phyloP scores from a whole-genome alignment of 37 sponge, comb jelly and placozoan species.

The Aphrocallistes beatrix region DNA sequence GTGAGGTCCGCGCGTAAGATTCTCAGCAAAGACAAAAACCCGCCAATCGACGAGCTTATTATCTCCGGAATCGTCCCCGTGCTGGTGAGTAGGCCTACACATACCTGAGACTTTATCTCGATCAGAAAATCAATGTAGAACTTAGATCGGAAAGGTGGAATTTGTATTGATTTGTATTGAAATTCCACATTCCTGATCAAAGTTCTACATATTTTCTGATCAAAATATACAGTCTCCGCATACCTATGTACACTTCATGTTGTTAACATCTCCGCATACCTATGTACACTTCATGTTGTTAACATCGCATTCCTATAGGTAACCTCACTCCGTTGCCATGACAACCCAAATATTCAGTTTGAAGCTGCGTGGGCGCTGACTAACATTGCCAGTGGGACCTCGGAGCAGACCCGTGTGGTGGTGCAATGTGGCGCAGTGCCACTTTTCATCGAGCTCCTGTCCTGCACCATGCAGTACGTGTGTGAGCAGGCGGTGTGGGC shows the following conservation, averaged over 20 bases:
- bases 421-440: slow-evolving; percentile 72
- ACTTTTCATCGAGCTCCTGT: slow-evolving; percentile 49
- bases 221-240: too few relatives aligned
- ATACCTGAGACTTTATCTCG: too few relatives aligned
- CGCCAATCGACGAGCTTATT: slow-evolving; percentile 72
- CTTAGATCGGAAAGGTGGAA: too few relatives aligned
- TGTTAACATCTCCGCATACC: too few relatives aligned
- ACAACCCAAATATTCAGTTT: slow-evolving; percentile 73
- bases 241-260: too few relatives aligned
- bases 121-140: too few relatives aligned
- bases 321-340: not conserved
- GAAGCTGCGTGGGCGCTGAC: slow-evolving; percentile 94
- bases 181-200: too few relatives aligned
- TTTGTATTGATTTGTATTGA: too few relatives aligned
- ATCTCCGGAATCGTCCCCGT: slow-evolving; percentile 74
- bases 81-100: too few relatives aligned
- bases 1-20: slow-evolving; percentile 59
- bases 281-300: too few relatives aligned
- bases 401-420: slow-evolving; percentile 72
- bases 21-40: slow-evolving; percentile 63
- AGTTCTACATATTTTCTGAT: too few relatives aligned
- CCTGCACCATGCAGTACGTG: slow-evolving; percentile 24
- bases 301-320: not conserved
- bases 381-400: slow-evolving; percentile 90
- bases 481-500: slow-evolving; percentile 47